Conservation (phyloP, 2,797 vertebrate species). For the Rhynchotus rufescens region DNA sequence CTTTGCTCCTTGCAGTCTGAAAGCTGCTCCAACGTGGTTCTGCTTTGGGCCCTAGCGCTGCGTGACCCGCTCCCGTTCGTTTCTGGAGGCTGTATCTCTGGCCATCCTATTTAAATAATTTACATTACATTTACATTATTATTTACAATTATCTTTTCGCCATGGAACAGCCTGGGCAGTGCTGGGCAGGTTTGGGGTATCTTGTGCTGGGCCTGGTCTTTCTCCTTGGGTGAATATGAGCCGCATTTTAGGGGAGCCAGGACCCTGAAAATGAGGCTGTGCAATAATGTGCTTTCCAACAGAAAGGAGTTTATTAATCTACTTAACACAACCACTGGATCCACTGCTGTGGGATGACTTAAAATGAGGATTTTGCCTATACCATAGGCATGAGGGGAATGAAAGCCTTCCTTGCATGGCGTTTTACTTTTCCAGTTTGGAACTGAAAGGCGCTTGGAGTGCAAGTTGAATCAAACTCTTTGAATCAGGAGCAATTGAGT, state of each 20-base stretch:
- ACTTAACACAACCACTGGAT: not conserved
- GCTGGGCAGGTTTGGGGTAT: not conserved
- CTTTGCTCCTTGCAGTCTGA: not conserved
- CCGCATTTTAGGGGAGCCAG: not conserved
- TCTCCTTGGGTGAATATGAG: not conserved
- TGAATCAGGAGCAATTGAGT: not conserved
- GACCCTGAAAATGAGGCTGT: not conserved
- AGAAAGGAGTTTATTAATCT: not conserved
- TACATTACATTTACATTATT: too few species aligned
- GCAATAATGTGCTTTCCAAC: not conserved
- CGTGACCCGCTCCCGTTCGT: not conserved
- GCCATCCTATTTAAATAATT: not conserved
- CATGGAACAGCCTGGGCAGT: not conserved
- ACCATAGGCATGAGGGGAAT: not conserved
- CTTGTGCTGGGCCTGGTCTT: not conserved
- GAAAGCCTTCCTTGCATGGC: not conserved
- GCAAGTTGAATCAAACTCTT: not conserved
- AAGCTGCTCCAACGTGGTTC: not conserved
- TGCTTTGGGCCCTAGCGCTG: not conserved
- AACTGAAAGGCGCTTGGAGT: not conserved
- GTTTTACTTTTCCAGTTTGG: not conserved
- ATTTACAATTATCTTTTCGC: not conserved
- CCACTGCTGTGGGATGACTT: not conserved
- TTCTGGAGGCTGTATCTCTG: not conserved
- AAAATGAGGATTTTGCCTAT: not conserved